Base-by-base conservation (phyloP, 2,113 vertebrate species). In the Lophius piscatorius region DNA sequence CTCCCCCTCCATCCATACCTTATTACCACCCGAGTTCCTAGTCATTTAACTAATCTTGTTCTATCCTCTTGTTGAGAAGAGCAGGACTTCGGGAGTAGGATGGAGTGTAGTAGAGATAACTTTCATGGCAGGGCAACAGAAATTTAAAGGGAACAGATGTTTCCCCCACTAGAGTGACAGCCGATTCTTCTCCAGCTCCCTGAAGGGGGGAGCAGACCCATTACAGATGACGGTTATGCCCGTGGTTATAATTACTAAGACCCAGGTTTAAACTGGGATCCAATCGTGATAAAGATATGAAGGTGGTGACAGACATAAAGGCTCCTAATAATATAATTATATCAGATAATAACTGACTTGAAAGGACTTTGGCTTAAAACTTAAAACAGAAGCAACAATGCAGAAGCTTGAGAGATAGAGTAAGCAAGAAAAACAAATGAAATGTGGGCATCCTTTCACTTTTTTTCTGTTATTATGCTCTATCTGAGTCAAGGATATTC, bases 101-200 rank as follows among this genome's bases (percentile, higher is more conserved):
- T 61, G 67, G 74, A 79, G 73, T 55, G 84, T 36, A 16, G 70
- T 63, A 50, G 75, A 81, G 82, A 88, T 87, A 87, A 79, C 76
- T 83, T 79, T 80, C 76, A 63, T 70, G 78, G 72, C 76, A 63
- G 78, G 78, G 76, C 71, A 78, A 73, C 68, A 60, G 76, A 83
- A 75, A 83, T 86, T 83, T 87, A 88, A 85, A 76, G 76, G 78
- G 81, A 87, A 86, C 88, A 89, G 84, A 89, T 89, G 86, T 88
- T 87, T 81, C 76, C 82, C 60, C 77, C 28, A 55, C 78, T 45
- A 61, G 81, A 88, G 35, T 87, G 88, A 89, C 88, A 86, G 81
- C 80, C 79, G 80, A 89, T 88, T 67, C 47, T 85, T 88, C 84
- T 82, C 80, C n/a, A 6, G 64, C 52, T 82, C 80, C 84, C 83